A percentile compares a stretch with the other conserved stretches of the same genome.
These are phyloP conservation scores for Cynodonichthys magdalenae DNA, from an alignment of 2,797 vertebrate genomes.

Conservation along the genomic window DNA sequence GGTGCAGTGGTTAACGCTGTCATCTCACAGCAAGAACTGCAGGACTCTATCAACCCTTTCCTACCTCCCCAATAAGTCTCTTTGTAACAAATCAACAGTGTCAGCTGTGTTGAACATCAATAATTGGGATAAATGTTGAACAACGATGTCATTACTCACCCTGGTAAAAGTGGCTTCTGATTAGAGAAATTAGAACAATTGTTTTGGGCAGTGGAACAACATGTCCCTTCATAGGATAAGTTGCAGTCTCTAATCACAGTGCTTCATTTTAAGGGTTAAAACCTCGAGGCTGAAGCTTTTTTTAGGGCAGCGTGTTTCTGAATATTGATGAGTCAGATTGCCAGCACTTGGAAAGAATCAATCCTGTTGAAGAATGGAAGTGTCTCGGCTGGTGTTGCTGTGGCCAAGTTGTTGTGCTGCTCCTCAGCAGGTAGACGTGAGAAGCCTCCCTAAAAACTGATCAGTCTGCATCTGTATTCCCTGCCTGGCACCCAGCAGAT, in stretches of 20 bases:
- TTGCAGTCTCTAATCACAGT: constrained; percentile 13
- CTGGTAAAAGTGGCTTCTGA: too few relatives aligned
- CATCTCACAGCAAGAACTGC: too few relatives aligned
- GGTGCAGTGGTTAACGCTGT: too few relatives aligned
- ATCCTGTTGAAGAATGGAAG: constrained; percentile 72
- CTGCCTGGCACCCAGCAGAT: constrained; percentile 52
- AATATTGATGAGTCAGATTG: constrained; percentile 76
- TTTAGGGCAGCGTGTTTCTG: constrained; percentile 57
- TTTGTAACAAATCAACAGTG: too few relatives aligned
- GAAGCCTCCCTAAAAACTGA: constrained; percentile 50
- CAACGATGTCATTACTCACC: too few relatives aligned
- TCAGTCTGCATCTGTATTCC: constrained; percentile 65
- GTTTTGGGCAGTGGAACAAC: too few relatives aligned
- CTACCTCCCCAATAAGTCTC: too few relatives aligned
- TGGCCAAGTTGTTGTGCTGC: constrained; percentile 64
- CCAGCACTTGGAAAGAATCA: constrained; percentile 69
- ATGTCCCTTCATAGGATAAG: neutral
- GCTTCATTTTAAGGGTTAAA: constrained; percentile 43
- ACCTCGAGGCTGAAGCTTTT: constrained; percentile 52
- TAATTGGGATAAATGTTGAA: too few relatives aligned
- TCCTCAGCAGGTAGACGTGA: constrained; percentile 63
- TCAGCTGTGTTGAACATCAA: too few relatives aligned
- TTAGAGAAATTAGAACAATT: too few relatives aligned
- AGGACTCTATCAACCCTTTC: too few relatives aligned
- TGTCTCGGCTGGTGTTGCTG: constrained; percentile 56